These are phyloP conservation scores for Percina caprodes DNA, from an alignment of 2,113 vertebrate species.

Conservation along the genomic window DNA sequence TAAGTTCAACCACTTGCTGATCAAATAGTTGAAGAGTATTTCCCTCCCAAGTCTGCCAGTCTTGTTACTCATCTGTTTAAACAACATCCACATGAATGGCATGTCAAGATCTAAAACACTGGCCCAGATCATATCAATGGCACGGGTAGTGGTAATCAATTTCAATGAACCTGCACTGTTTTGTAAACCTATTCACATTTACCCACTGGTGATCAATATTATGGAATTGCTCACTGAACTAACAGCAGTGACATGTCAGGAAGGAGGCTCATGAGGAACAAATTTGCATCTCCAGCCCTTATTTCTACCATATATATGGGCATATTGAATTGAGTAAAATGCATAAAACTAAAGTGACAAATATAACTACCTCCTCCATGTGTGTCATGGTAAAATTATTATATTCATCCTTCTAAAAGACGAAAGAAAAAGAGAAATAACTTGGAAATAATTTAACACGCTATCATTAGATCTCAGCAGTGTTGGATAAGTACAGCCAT, in stretches of 20 bases:
- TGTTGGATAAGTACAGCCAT: slow-evolving; percentile 49
- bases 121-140: slow-evolving; percentile 51
- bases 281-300: neutral
- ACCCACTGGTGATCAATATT: slow-evolving; percentile 52
- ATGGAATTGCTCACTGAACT: slow-evolving; percentile 40
- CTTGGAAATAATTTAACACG: slow-evolving; percentile 28
- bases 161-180: slow-evolving; percentile 58
- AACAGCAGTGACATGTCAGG: slow-evolving; percentile 22
- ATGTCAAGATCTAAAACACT: slow-evolving; percentile 48
- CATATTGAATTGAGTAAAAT: neutral
- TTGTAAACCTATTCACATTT: slow-evolving; percentile 56
- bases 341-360: neutral
- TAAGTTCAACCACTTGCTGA: slow-evolving; percentile 33
- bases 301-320: neutral
- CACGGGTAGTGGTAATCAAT: slow-evolving; percentile 65
- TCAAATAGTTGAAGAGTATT: slow-evolving; percentile 36
- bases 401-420: neutral
- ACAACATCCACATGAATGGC: slow-evolving; percentile 13
- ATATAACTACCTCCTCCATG: neutral
- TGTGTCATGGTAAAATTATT: neutral
- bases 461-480: slow-evolving; percentile 45
- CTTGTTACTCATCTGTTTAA: slow-evolving; percentile 15
- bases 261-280: neutral
- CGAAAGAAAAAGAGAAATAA: neutral
- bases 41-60: slow-evolving; percentile 23